A percentile compares a stretch with the other conserved stretches of the same genome.
These are phyloP conservation scores for Drosophila anceps DNA, from an alignment of 2,888 invertebrate genomes.

Conservation along the genomic window DNA sequence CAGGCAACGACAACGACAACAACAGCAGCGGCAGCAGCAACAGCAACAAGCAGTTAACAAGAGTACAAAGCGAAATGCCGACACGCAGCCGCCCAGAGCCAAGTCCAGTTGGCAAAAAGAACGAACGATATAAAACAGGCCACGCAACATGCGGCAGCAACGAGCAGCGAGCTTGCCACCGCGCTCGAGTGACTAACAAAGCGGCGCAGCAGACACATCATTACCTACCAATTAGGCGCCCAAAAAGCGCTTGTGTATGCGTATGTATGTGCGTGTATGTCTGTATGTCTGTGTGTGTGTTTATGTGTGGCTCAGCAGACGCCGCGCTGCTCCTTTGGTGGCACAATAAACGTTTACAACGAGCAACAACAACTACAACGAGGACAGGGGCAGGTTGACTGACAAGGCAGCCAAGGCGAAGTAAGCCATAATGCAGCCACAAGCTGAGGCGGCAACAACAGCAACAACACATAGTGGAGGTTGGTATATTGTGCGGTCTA, in stretches of 20 bases:
- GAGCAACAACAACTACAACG: neutral
- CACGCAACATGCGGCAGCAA: slow-evolving; percentile 58
- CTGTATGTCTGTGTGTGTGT: neutral
- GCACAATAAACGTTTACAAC: slow-evolving; percentile 79
- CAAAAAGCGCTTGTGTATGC: slow-evolving; percentile 49
- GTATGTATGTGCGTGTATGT: slow-evolving; percentile 28
- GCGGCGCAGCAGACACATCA: slow-evolving; percentile 79
- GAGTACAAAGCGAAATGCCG: slow-evolving; percentile 72
- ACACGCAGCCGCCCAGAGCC: slow-evolving; percentile 53
- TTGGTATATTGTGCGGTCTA: slow-evolving; percentile 16
- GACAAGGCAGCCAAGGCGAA: slow-evolving; percentile 65
- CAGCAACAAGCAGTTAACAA: slow-evolving; percentile 65
- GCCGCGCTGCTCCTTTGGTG: slow-evolving; percentile 67
- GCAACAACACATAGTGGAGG: neutral
- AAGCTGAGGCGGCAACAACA: neutral
- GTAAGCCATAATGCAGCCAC: slow-evolving; percentile 73
- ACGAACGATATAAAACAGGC: slow-evolving; percentile 37
- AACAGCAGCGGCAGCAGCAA: slow-evolving; percentile 30
- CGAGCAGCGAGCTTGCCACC: slow-evolving; percentile 23
- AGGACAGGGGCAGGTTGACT: slow-evolving; percentile 24
- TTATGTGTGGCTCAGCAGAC: slow-evolving; percentile 11
- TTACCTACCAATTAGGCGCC: slow-evolving; percentile 79
- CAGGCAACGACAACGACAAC: slow-evolving; percentile 65
- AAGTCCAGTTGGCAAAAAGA: slow-evolving; percentile 28
- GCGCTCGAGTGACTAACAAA: slow-evolving; percentile 72